phyloP scores from a whole-genome alignment of 1,140 invertebrate species.

The Leptoteleia sp. region DNA sequence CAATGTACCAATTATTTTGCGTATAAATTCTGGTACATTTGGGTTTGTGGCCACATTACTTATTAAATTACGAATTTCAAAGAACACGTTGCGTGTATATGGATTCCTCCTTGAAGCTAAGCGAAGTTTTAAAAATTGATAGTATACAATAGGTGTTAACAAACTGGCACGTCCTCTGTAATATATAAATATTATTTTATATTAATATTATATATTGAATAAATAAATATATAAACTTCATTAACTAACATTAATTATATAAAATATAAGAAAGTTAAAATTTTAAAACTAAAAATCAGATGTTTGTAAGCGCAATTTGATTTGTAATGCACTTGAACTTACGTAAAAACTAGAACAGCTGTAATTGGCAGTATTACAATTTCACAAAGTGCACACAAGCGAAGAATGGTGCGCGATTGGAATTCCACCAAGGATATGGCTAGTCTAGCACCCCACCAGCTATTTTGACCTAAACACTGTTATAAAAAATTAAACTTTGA shows the following conservation, averaged over 20 bases:
- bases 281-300: too few relatives aligned
- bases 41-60: conserved; percentile 68
- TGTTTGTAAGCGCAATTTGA: too few relatives aligned
- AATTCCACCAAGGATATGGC: conserved; percentile 92
- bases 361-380: conserved; percentile 95
- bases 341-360: conserved; percentile 92
- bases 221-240: too few relatives aligned
- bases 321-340: too few relatives aligned
- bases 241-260: too few relatives aligned
- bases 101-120: conserved; percentile 96
- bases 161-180: conserved; percentile 91
- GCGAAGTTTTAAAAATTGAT: conserved; percentile 94
- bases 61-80: conserved; percentile 82
- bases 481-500: conserved; percentile 70
- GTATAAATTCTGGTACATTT: conserved; percentile 72
- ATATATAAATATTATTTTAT: conserved; percentile 22
- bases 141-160: conserved; percentile 96
- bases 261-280: too few relatives aligned
- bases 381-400: conserved; percentile 93
- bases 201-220: too few relatives aligned
- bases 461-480: conserved; percentile 92
- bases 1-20: conserved; percentile 71
- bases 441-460: conserved; percentile 92
- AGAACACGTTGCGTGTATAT: conserved; percentile 94
- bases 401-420: conserved; percentile 92